Percentiles rank a stretch among this genome's conserved stretches.
phyloP scores from a whole-genome alignment of 1,140 invertebrate genomes.

The Drosophila jambulina region DNA sequence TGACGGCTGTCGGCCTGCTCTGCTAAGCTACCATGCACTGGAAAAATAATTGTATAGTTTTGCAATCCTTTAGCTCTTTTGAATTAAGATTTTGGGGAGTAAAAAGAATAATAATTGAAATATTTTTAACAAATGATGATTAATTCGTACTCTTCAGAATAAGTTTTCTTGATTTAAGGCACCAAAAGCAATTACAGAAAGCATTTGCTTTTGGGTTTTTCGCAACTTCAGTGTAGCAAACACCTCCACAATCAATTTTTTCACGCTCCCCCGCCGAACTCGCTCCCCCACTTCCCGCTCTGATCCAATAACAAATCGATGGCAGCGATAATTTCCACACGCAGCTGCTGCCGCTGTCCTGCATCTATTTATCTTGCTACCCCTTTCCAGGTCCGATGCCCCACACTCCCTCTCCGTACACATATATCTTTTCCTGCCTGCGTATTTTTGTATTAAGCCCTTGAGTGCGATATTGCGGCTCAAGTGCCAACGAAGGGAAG shows the following conservation, averaged over 20 bases:
- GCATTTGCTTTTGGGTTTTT: too few relatives aligned
- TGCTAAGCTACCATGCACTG: slow-evolving; percentile 9
- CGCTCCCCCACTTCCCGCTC: slow-evolving; percentile 22
- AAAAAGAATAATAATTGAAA: background rate
- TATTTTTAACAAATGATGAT: too few relatives aligned
- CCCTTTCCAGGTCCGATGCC: slow-evolving; percentile 39
- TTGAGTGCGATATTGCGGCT: slow-evolving; percentile 80
- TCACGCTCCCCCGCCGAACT: background rate
- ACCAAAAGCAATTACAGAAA: too few relatives aligned
- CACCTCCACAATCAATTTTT: slow-evolving; percentile 17
- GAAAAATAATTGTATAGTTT: background rate
- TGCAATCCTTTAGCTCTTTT: background rate
- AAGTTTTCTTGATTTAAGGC: too few relatives aligned
- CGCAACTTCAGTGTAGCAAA: slow-evolving; percentile 10
- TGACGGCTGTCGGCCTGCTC: slow-evolving; percentile 33
- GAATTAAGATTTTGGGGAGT: background rate
- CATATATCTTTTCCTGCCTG: slow-evolving; percentile 15
- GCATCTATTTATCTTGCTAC: slow-evolving; percentile 79
- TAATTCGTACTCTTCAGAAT: background rate
- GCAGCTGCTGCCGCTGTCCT: slow-evolving; percentile 71
- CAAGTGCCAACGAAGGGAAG: slow-evolving; percentile 62
- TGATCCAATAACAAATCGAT: slow-evolving; percentile 74
- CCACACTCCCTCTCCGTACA: background rate
- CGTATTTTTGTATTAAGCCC: slow-evolving; percentile 71
- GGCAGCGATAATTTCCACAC: slow-evolving; percentile 72